These are phyloP conservation scores for Antigone vipio DNA, from an alignment of 2,113 vertebrate species.

Conservation along the genomic window DNA sequence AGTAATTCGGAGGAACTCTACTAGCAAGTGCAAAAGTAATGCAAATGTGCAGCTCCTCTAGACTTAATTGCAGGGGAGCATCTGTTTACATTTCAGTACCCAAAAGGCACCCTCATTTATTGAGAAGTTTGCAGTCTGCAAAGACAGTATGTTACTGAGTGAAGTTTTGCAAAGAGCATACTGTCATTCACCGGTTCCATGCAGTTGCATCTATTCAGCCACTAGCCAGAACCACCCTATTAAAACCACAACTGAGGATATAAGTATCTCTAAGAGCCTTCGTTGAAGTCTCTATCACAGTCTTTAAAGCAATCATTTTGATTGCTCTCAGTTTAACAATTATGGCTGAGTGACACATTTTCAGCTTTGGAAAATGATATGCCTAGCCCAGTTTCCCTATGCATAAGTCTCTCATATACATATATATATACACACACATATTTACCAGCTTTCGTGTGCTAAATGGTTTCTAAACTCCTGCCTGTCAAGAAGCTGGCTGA, in stretches of 20 bases:
- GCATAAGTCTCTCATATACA: not conserved
- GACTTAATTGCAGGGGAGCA: not conserved
- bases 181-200: not conserved
- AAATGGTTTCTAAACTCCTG: constrained; percentile 18
- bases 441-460: not conserved
- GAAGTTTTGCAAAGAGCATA: not conserved
- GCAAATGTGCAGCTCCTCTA: not conserved
- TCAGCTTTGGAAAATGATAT: not conserved
- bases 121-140: not conserved
- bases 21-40: not conserved
- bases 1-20: not conserved
- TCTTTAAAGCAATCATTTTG: not conserved
- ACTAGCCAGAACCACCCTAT: not conserved
- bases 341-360: not conserved
- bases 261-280: not conserved
- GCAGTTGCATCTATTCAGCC: not conserved
- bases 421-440: not conserved
- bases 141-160: accelerated
- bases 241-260: not conserved
- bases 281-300: not conserved
- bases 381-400: not conserved
- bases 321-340: not conserved
- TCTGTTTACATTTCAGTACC: not conserved
- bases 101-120: not conserved
- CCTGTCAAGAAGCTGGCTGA: not conserved